Evolutionary conservation across 2,888 invertebrate genomes (phyloP).

Genomic region (Balanococcus diminutus): DNA sequence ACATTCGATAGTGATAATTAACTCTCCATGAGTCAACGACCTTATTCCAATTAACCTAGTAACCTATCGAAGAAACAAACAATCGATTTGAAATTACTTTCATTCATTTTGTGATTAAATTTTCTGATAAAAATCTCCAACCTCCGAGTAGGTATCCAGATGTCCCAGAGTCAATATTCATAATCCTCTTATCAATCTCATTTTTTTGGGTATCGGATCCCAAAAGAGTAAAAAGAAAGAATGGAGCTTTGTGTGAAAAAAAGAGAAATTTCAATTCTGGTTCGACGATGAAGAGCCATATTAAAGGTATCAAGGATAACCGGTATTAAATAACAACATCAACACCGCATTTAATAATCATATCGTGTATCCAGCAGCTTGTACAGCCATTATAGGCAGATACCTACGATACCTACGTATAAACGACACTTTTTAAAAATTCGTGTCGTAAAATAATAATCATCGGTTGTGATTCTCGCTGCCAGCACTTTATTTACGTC

Average conservation of each 20-base stretch:
- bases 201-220: no score
- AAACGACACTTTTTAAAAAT: background rate
- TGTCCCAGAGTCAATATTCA: no score
- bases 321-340: constrained; percentile 23
- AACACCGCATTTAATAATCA: constrained; percentile 2
- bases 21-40: constrained; percentile 21
- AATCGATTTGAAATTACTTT: background rate
- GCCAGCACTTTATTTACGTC: background rate
- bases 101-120: background rate
- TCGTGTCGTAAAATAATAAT: constrained; percentile 1
- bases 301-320: constrained; percentile 36
- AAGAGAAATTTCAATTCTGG: constrained; percentile 16
- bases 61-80: background rate
- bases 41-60: constrained; percentile 27
- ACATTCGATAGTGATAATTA: background rate
- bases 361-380: constrained; percentile 19
- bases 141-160: no score
- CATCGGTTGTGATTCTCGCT: background rate
- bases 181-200: no score
- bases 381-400: background rate
- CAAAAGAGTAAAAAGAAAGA: no score
- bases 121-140: no score
- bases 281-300: constrained; percentile 1
- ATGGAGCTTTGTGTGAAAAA: no score
- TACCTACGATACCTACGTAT: background rate